Evolutionary conservation across 1,140 invertebrate genomes (phyloP).

Genomic region (Micrasema minimum): DNA sequence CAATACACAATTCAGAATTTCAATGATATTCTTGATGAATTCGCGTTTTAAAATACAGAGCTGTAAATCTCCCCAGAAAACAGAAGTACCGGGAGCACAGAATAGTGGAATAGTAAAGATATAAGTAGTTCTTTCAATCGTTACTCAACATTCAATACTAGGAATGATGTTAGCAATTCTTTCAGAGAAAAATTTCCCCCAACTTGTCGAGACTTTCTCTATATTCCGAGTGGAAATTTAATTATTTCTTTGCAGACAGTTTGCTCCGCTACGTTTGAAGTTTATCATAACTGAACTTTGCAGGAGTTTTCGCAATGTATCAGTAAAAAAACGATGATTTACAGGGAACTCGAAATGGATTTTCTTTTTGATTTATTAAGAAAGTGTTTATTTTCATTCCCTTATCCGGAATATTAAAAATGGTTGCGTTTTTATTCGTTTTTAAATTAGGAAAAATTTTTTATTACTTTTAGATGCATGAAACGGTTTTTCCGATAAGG

Average conservation of each 20-base stretch:
- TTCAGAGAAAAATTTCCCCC: slow-evolving; percentile 31
- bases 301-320: slow-evolving; percentile 42
- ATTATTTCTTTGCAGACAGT: slow-evolving; percentile 50
- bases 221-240: slow-evolving; percentile 47
- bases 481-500: too few relatives aligned
- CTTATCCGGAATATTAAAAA: slow-evolving; percentile 12
- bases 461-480: too few relatives aligned
- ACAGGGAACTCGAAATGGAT: slow-evolving; percentile 41
- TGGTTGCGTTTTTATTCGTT: background rate
- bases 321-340: slow-evolving; percentile 46
- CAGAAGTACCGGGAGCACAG: too few relatives aligned
- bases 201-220: slow-evolving; percentile 44
- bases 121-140: too few relatives aligned
- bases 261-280: slow-evolving; percentile 35
- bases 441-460: slow-evolving; percentile 4
- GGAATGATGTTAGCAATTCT: slow-evolving; percentile 19
- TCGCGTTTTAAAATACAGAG: too few relatives aligned
- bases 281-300: slow-evolving; percentile 48
- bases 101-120: too few relatives aligned
- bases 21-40: too few relatives aligned
- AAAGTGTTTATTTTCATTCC: slow-evolving; percentile 37
- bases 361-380: slow-evolving; percentile 48
- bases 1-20: too few relatives aligned
- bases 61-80: too few relatives aligned
- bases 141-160: slow-evolving; percentile 15